Percentiles rank a stretch among this genome's conserved stretches.
These are phyloP conservation scores for Microtus californicus DNA, from an alignment of 2,797 vertebrate genomes.

Conservation along the genomic window DNA sequence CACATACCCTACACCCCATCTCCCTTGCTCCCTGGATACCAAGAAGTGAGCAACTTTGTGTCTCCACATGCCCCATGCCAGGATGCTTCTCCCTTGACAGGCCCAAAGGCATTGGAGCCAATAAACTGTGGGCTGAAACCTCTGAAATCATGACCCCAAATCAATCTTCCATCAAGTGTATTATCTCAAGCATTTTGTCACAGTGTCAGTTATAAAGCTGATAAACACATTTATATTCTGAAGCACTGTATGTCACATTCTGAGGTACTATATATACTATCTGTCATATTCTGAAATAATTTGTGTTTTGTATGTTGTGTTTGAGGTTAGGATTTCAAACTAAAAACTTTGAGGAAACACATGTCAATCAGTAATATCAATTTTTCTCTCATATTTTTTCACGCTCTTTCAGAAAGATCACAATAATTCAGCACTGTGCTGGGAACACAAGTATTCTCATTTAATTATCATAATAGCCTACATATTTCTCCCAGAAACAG, in stretches of 20 bases:
- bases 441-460: background rate
- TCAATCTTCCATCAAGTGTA: background rate
- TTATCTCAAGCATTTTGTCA: background rate
- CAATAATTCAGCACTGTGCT: background rate
- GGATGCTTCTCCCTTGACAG: background rate
- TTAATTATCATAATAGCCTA: background rate
- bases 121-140: background rate
- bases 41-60: background rate
- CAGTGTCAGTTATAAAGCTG: background rate
- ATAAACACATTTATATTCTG: background rate
- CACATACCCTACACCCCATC: background rate
- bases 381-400: background rate
- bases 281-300: background rate
- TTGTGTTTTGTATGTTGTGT: background rate
- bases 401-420: background rate
- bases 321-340: background rate
- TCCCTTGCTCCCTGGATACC: background rate
- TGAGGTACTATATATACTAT: background rate
- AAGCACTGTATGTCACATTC: background rate
- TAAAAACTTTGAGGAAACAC: background rate
- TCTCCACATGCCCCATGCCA: accelerated
- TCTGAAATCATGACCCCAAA: background rate
- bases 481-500: background rate
- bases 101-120: background rate
- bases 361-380: background rate